A percentile compares a stretch with the other conserved stretches of the same genome.
phyloP scores from a whole-genome alignment of 2,888 invertebrate species.

The Xylocampa areola region DNA sequence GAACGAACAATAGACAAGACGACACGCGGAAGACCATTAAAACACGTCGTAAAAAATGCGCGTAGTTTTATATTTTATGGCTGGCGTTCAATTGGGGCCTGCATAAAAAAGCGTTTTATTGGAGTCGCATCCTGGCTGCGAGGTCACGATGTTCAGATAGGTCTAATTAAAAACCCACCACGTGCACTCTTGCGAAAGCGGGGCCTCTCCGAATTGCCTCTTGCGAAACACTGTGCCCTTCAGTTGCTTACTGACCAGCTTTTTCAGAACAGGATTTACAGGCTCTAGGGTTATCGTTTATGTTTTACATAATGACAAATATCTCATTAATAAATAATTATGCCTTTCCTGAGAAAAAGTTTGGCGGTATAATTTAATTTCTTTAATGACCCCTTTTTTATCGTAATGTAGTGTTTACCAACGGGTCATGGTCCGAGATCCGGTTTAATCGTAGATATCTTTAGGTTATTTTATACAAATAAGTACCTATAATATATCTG shows the following conservation, averaged over 20 bases:
- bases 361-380: slow-evolving; percentile 43
- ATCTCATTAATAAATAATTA: slow-evolving; percentile 25
- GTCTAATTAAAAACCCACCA: slow-evolving; percentile 86
- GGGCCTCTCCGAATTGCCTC: slow-evolving; percentile 65
- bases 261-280: slow-evolving; percentile 60
- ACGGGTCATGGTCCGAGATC: slow-evolving; percentile 53
- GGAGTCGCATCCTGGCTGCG: slow-evolving; percentile 86
- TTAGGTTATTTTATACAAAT: slow-evolving; percentile 23
- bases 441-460: slow-evolving; percentile 49
- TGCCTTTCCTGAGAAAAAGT: slow-evolving; percentile 26
- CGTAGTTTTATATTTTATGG: slow-evolving; percentile 87
- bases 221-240: slow-evolving; percentile 79
- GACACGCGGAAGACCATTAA: slow-evolving; percentile 85
- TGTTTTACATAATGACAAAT: slow-evolving; percentile 30
- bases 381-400: slow-evolving; percentile 43
- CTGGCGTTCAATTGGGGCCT: slow-evolving; percentile 86
- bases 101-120: slow-evolving; percentile 89
- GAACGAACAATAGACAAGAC: slow-evolving; percentile 79
- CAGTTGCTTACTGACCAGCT: slow-evolving; percentile 62
- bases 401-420: slow-evolving; percentile 47
- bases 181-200: slow-evolving; percentile 82
- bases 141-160: slow-evolving; percentile 84
- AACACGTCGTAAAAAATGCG: slow-evolving; percentile 85
- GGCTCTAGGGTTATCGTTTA: slow-evolving; percentile 35
- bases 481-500: slow-evolving; percentile 14